Base-by-base conservation (phyloP, 2,888 invertebrate species). In the Hedychridium roseum region DNA sequence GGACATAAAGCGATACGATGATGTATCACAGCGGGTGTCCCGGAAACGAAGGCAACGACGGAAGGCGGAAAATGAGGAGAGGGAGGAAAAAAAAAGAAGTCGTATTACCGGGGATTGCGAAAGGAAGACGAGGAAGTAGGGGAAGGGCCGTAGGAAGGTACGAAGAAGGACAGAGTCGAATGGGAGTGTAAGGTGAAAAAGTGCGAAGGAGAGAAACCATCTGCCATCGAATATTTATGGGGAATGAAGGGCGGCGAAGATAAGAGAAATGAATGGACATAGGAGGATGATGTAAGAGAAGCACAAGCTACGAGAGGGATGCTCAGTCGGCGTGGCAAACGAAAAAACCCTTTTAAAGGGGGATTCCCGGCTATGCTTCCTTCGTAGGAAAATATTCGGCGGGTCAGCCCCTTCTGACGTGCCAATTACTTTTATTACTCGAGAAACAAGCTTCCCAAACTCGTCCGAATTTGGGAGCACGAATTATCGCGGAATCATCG, bases 1-100 rank as follows among this genome's bases (percentile, higher is more conserved):
- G 50, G 64, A 69, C 67, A 64, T 70, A 66, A 70, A 73, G 70
- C 53, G 68, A 72, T 70, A 68, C 63, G 62, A 64, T 66, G 68
- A 73, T 68, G 64, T 60, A 69, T 68, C 60, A 54, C 40, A 49
- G 50, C 27, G n/a, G 46, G 31, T 12, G 34, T 43, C 20, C 31
- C 41, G 47, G 16, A 15, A 2, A 2, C 17, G 40, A 28, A 32
- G 27, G 17, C 21, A 28, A 31, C 15, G 32, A 36, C 11, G 30
- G 47, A 14, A 43, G 37, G 50, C 32, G 44, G 36, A 45, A 50
- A 44, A 44, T 34, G 38, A 18, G 45, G 37, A 30, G 51, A 44
- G 34, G 28, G 26, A 28, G 36, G 21, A 30, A 27, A 28, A 34
- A 28, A n/a, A n/a, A n/a, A n/a, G n/a, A n/a, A n/a, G n/a, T n/a